phyloP scores from a whole-genome alignment of 2,888 invertebrate species.

The Caradrina clavipalpis region DNA sequence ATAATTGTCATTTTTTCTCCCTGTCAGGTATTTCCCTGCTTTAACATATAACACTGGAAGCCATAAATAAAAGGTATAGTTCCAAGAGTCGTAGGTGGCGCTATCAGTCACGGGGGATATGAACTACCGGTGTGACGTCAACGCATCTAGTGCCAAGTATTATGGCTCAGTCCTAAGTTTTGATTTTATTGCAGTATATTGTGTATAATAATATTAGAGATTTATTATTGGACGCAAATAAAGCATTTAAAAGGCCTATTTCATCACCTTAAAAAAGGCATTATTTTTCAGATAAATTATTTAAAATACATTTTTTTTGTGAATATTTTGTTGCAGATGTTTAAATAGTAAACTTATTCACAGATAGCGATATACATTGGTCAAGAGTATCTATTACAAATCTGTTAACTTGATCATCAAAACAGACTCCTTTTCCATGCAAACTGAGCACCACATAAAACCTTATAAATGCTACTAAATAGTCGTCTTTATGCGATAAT shows the following conservation, averaged over 20 bases:
- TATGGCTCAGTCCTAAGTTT: constrained; percentile 1
- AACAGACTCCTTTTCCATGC: constrained; percentile 69
- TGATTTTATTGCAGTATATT: neutral
- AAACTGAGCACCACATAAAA: constrained; percentile 75
- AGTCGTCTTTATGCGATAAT: constrained; percentile 85
- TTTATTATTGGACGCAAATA: neutral
- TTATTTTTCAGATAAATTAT: too few relatives aligned
- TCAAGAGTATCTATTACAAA: too few relatives aligned
- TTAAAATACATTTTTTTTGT: too few relatives aligned
- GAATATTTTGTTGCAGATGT: too few relatives aligned
- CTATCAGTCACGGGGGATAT: constrained; percentile 28
- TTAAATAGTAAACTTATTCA: too few relatives aligned
- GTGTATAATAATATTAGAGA: neutral
- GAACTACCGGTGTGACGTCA: constrained; percentile 34
- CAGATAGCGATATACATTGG: too few relatives aligned
- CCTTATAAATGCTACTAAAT: constrained; percentile 87
- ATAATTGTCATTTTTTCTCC: neutral
- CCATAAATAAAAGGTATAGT: constrained; percentile 31
- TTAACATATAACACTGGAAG: constrained; percentile 14
- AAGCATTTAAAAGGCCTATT: neutral
- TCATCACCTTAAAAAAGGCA: too few relatives aligned
- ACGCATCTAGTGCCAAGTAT: constrained; percentile 38
- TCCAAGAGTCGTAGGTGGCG: constrained; percentile 25
- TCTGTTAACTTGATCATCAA: neutral
- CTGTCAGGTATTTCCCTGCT: neutral